Evolutionary conservation across 2,797 vertebrate species (phyloP).

Genomic region (Microctenopoma steveboyesi): DNA sequence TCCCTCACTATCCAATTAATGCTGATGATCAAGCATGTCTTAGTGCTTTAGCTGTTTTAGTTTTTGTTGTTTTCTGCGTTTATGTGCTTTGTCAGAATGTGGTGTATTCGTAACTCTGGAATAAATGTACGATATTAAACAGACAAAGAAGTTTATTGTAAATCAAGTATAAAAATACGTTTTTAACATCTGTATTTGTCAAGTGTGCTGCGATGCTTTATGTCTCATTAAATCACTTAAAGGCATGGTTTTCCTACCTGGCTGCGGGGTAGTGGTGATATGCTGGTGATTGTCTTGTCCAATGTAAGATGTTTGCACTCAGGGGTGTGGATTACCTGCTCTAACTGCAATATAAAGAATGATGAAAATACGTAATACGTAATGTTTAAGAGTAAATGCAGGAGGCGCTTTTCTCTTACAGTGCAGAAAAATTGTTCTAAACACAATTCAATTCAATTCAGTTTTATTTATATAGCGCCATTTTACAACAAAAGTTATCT

Average conservation of each 20-base stretch:
- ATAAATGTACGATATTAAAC: slow-evolving; percentile 8
- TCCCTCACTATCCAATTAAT: slow-evolving; percentile 82
- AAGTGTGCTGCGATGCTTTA: not conserved
- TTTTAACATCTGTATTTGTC: not conserved
- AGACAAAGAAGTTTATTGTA: not conserved
- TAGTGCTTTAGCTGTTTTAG: slow-evolving; percentile 49
- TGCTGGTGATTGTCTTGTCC: not conserved
- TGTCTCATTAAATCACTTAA: not conserved
- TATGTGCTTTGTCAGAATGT: slow-evolving; percentile 60
- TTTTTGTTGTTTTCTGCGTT: slow-evolving; percentile 54
- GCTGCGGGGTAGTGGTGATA: not conserved
- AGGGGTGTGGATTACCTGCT: not conserved
- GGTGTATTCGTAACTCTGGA: slow-evolving; percentile 27
- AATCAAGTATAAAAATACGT: not conserved
- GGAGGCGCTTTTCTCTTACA: no score
- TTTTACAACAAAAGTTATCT: no score
- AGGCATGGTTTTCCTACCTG: not conserved
- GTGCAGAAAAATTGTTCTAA: no score
- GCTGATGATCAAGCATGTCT: slow-evolving; percentile 78
- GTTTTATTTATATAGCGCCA: no score
- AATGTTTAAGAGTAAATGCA: no score
- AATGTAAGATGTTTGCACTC: not conserved
- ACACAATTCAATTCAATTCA: no score
- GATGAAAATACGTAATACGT: no score
- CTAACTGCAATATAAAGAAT: not conserved